Evolutionary conservation across 2,113 vertebrate genomes (phyloP).

Genomic region (Alces alces): DNA sequence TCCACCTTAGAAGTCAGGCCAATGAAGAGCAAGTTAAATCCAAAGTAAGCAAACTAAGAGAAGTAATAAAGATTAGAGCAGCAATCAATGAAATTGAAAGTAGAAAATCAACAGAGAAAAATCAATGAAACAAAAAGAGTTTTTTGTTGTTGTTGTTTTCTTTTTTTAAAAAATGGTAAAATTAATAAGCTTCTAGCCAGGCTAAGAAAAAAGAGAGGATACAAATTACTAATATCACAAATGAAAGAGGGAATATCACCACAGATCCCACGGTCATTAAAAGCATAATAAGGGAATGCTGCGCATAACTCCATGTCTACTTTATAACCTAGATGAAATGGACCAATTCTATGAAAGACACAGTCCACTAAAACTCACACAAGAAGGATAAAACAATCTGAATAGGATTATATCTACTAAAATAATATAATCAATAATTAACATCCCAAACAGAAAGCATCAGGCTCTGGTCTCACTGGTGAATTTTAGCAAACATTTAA

Average conservation of each 20-base stretch:
- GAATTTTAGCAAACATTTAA: background rate
- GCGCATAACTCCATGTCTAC: background rate
- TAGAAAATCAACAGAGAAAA: background rate
- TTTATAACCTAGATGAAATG: background rate
- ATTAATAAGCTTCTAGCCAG: background rate
- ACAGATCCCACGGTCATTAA: background rate
- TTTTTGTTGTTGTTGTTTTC: background rate
- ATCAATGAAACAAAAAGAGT: background rate
- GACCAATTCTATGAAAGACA: background rate
- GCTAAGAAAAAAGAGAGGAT: background rate
- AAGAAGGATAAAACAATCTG: background rate
- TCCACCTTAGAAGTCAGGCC: background rate
- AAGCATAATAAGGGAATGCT: background rate
- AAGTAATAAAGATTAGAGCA: background rate
- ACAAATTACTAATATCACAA: background rate
- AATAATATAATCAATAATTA: background rate
- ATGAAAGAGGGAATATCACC: background rate
- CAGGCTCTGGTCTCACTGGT: background rate
- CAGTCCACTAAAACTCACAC: background rate
- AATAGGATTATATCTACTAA: background rate
- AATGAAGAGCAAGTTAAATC: background rate
- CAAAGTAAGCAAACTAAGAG: background rate
- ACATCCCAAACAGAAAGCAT: background rate
- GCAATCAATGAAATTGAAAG: background rate
- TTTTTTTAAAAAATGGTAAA: background rate